phyloP scores from a whole-genome alignment of 2,113 vertebrate species.

The Grallaria varia region DNA sequence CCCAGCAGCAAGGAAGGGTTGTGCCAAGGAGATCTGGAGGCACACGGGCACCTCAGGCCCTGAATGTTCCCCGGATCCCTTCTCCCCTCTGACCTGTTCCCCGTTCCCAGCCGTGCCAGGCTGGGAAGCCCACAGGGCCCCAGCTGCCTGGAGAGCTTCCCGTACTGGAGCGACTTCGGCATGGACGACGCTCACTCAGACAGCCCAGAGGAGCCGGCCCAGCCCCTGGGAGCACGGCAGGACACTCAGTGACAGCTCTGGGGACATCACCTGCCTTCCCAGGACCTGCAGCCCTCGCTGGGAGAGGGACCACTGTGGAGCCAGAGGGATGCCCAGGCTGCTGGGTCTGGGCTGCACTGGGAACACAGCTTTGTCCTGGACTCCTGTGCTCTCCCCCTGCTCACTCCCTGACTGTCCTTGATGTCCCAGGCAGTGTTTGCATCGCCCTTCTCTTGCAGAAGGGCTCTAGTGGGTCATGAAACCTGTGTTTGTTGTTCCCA shows the following conservation, averaged over 20 bases:
- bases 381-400: not conserved
- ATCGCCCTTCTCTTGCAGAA: not conserved
- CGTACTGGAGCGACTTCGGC: not conserved
- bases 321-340: not conserved
- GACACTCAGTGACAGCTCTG: not conserved
- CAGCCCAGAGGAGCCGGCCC: not conserved
- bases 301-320: not conserved
- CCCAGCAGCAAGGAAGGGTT: not conserved
- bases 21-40: not conserved
- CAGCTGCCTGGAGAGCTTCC: not conserved
- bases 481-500: not conserved
- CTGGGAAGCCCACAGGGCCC: not conserved
- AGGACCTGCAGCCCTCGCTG: not conserved
- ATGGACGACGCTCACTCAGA: not conserved
- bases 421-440: not conserved
- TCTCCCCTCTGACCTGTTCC: not conserved
- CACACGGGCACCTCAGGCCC: fast-evolving
- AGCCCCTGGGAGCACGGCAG: not conserved
- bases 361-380: fast-evolving
- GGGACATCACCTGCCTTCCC: not conserved
- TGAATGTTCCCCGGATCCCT: not conserved
- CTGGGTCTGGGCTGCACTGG: not conserved
- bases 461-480: not conserved
- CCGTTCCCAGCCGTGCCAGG: not conserved
- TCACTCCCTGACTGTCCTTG: not conserved